Percentiles rank a stretch among this genome's conserved stretches.
These are phyloP conservation scores for Taeniopygia guttata DNA, from an alignment of 2,797 vertebrate species.

Conservation along the genomic window DNA sequence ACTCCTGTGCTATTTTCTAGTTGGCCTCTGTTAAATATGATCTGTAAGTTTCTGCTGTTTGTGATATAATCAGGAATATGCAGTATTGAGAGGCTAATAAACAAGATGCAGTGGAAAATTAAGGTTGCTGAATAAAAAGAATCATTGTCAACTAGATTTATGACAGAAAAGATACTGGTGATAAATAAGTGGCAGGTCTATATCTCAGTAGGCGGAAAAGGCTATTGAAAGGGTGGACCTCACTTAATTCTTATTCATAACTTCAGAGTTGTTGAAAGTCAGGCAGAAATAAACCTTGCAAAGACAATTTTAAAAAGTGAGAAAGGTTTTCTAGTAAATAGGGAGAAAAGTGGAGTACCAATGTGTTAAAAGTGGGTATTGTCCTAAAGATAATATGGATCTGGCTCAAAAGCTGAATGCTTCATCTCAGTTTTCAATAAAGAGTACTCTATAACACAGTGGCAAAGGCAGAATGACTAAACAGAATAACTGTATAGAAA, in stretches of 20 bases:
- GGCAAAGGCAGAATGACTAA: not conserved
- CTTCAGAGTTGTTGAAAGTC: constrained; percentile 10
- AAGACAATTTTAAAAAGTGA: constrained; percentile 6
- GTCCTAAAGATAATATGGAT: not conserved
- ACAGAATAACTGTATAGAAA: not conserved
- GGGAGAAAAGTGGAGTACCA: not conserved
- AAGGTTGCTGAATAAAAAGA: constrained; percentile 4
- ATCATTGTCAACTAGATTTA: constrained; percentile 4
- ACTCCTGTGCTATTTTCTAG: not conserved
- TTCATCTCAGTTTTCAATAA: constrained; percentile 18
- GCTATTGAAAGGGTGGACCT: not conserved
- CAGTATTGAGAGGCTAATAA: constrained; percentile 27
- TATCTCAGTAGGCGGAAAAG: not conserved
- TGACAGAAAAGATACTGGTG: constrained; percentile 12
- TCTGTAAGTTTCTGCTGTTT: not conserved
- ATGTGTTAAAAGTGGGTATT: not conserved
- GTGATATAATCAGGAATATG: not conserved
- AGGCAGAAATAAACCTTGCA: constrained; percentile 25
- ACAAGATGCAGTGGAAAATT: constrained; percentile 27
- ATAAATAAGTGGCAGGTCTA: constrained; percentile 27
- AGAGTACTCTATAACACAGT: not conserved
- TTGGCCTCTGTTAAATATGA: not conserved
- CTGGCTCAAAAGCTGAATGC: not conserved
- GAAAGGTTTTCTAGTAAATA: constrained; percentile 2
- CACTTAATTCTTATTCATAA: constrained; percentile 45